phyloP scores from a whole-genome alignment of 2,797 vertebrate genomes.

The Myotis pilosus region DNA sequence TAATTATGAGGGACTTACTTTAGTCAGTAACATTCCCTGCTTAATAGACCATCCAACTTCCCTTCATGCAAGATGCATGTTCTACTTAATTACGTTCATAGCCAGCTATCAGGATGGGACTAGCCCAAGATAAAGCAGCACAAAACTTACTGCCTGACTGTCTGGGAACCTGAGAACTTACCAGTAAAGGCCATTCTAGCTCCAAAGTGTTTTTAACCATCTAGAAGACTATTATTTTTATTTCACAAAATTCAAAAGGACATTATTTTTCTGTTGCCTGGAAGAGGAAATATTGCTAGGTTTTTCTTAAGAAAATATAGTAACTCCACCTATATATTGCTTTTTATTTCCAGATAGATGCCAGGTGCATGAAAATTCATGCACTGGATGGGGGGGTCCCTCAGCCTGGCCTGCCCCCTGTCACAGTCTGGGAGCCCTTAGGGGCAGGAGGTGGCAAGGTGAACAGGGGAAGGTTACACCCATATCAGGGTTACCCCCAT shows the following conservation, averaged over 20 bases:
- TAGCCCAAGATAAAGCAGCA: not conserved
- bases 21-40: not conserved
- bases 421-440: too few species aligned
- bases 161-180: not conserved
- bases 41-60: not conserved
- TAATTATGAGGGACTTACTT: not conserved
- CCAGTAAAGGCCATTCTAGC: not conserved
- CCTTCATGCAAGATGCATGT: not conserved
- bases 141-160: not conserved
- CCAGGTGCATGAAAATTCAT: too few species aligned
- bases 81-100: not conserved
- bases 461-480: too few species aligned
- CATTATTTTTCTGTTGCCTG: not conserved
- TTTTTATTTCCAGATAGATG: not conserved
- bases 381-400: too few species aligned
- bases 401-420: too few species aligned
- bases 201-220: too few species aligned
- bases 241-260: not conserved
- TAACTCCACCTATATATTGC: not conserved
- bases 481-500: too few species aligned
- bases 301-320: not conserved
- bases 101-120: not conserved
- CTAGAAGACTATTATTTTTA: not conserved
- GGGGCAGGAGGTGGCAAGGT: too few species aligned
- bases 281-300: not conserved